Evolutionary conservation across 2,113 vertebrate species (phyloP).

Genomic region (Lamprotornis superbus): DNA sequence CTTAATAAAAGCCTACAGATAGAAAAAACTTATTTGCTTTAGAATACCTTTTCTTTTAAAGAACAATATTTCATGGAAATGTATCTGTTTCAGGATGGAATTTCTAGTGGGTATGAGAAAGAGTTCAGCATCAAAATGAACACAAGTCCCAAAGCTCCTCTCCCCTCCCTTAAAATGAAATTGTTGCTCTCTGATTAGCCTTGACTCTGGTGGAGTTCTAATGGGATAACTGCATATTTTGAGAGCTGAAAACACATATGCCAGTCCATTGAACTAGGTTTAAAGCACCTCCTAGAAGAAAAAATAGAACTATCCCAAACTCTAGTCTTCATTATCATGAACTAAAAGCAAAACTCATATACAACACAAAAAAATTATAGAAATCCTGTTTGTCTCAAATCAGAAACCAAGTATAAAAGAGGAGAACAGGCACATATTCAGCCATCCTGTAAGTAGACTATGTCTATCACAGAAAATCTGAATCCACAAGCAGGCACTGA

Average conservation of each 20-base stretch:
- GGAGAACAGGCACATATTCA: background rate
- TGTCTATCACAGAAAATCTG: background rate
- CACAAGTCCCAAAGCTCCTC: constrained; percentile 36
- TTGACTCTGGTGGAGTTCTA: background rate
- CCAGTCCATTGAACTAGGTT: background rate
- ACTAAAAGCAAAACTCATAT: background rate
- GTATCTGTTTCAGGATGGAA: constrained; percentile 13
- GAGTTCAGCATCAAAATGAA: constrained; percentile 23
- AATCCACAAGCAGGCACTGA: background rate
- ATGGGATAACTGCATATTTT: background rate
- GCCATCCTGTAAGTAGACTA: background rate
- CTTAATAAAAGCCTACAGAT: background rate
- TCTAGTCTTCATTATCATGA: background rate
- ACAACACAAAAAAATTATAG: background rate
- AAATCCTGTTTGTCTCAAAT: background rate
- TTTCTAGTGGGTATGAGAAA: constrained; percentile 38
- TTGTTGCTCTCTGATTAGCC: constrained; percentile 15
- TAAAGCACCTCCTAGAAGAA: background rate
- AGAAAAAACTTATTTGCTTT: background rate
- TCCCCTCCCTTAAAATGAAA: constrained; percentile 13
- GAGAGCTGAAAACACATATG: background rate
- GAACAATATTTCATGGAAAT: constrained; percentile 7
- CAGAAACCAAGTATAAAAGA: background rate
- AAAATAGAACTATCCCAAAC: background rate
- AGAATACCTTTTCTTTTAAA: background rate